These are phyloP conservation scores for Pyrrhosoma nymphula DNA, from an alignment of 2,888 invertebrate species.

Conservation along the genomic window DNA sequence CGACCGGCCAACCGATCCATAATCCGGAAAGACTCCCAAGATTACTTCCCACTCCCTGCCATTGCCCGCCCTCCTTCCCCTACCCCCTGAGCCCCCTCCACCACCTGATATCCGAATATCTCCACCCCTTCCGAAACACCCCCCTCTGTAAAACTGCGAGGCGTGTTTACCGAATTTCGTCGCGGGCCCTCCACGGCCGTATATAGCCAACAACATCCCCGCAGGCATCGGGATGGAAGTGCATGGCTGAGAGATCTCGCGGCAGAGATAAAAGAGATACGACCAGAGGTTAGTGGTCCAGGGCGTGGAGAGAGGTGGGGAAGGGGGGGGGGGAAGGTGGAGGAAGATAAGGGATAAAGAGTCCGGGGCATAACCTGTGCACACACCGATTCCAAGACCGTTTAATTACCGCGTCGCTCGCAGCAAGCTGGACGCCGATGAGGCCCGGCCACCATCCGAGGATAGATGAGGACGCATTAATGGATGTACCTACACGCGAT, in stretches of 20 bases:
- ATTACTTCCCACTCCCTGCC: background rate
- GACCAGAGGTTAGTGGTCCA: conserved; percentile 51
- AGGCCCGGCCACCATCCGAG: background rate
- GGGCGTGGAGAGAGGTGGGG: background rate
- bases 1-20: background rate
- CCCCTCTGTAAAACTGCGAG: background rate
- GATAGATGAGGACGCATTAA: background rate
- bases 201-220: conserved; percentile 11
- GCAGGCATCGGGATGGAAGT: background rate
- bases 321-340: background rate
- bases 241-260: conserved; percentile 38
- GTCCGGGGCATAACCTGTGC: conserved; percentile 52
- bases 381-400: conserved; percentile 35
- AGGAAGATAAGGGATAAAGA: conserved; percentile 42
- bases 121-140: background rate
- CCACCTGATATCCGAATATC: background rate
- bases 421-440: conserved; percentile 39
- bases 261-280: conserved; percentile 48
- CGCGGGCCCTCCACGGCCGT: conserved; percentile 48
- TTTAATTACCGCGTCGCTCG: conserved; percentile 37
- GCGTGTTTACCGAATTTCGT: conserved; percentile 65
- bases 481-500: no score
- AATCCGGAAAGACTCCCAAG: background rate
- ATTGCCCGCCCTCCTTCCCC: background rate
- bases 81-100: background rate